A percentile compares a stretch with the other conserved stretches of the same genome.
Evolutionary conservation across 2,888 invertebrate genomes (phyloP).

Genomic region (Nyleta sp.): DNA sequence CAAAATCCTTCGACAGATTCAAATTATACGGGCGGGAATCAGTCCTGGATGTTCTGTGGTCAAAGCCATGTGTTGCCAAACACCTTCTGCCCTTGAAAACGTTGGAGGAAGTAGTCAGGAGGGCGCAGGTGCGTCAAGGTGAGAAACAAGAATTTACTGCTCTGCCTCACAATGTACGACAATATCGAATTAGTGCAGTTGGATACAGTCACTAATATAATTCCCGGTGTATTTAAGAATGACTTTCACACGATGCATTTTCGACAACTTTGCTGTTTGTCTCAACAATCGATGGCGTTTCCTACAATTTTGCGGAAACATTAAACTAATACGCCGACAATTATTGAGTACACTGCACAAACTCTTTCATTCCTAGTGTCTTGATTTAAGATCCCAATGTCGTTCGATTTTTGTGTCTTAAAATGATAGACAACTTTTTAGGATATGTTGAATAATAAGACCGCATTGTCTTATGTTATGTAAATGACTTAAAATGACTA

Average conservation of each 20-base stretch:
- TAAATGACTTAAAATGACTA: too few species aligned
- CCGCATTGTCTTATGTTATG: too few species aligned
- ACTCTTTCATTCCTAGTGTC: too few species aligned
- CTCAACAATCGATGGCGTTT: not conserved
- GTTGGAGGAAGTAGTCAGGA: slow-evolving; percentile 63
- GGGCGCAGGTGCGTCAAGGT: slow-evolving; percentile 63
- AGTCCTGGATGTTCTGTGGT: slow-evolving; percentile 53
- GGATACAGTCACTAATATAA: slow-evolving; percentile 12
- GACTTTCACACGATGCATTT: slow-evolving; percentile 9
- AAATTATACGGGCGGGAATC: slow-evolving; percentile 52
- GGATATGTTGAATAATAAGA: too few species aligned
- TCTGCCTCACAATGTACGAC: slow-evolving; percentile 36
- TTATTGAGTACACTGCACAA: too few species aligned
- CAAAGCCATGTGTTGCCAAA: slow-evolving; percentile 63
- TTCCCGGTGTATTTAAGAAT: not conserved
- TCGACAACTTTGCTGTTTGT: not conserved
- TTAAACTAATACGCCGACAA: too few species aligned
- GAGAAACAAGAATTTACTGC: slow-evolving; percentile 63
- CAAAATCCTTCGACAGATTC: slow-evolving; percentile 51
- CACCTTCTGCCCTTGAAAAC: slow-evolving; percentile 66
- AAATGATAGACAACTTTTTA: too few species aligned
- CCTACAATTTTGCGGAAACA: too few species aligned
- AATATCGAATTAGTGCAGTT: slow-evolving; percentile 41
- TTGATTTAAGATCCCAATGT: too few species aligned
- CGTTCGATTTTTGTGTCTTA: too few species aligned